Evolutionary conservation across 2,888 invertebrate genomes (phyloP), one percentile per base, ranked within the genome.

Genomic region (Brachypterus glaber): DNA sequence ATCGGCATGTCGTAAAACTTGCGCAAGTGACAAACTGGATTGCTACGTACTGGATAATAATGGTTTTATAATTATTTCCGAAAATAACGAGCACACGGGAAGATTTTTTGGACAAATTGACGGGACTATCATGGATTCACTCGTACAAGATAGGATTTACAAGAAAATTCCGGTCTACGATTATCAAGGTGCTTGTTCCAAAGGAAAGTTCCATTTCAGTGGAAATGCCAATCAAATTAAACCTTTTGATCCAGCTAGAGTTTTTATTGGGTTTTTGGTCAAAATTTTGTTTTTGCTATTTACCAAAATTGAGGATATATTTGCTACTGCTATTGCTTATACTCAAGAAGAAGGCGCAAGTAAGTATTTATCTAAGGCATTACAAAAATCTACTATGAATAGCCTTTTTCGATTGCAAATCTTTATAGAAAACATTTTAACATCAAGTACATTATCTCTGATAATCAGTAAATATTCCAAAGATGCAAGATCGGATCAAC

Each of bases 11-110:
- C 82, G 81, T 55, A 86, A 87, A 56, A 88, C 84, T 1, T 90
- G 90, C 55, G 86, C 85, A 11, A 86, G 86, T 7, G 84, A 85
- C 46, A 86, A 87, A 50, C 67, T 91, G 16, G 90, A 92, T 59
- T 95, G 95, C 62, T 95, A 91, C 60, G 82, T 95, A 21, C 69
- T 95, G 38, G 95, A 95, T 60, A 91, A 93, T 66, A 92, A 90
- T 61, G 95, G 93, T 9, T 95, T 91, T 62, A 84, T 95, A 35
- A 82, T 95, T 35, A 78, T 91, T 25, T 91, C 91, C 1, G 90
- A 92, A 64, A 82, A 84, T 48, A 73, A 76, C 18, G 78, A 85
- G 27, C 87, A 92, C 54, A 89, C 89, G 1, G 93, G 93, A 1
- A 77, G 82, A 55, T 95, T 95, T 67, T 93, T 93, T 57, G 95